phyloP scores from a whole-genome alignment of 2,797 vertebrate species.

The Xerus rutilus region DNA sequence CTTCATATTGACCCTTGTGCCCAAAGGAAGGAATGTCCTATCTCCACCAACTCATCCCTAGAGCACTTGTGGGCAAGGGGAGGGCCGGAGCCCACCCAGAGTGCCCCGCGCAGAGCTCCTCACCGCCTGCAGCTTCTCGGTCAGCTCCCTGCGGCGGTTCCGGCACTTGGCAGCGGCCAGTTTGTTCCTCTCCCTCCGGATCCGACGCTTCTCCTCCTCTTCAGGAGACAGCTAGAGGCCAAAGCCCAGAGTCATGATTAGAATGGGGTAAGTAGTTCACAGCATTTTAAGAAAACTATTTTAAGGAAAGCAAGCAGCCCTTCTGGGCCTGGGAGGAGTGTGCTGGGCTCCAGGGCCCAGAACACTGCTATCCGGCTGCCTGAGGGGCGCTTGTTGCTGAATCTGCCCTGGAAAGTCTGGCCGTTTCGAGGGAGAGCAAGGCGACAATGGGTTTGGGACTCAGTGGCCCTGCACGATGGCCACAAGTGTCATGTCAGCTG shows the following conservation, averaged over 20 bases:
- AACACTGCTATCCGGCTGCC: neutral
- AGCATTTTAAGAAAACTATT: neutral
- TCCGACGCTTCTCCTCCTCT: constrained; percentile 98
- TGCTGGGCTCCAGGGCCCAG: neutral
- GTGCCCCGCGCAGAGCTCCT: constrained; percentile 67
- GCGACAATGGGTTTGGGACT: neutral
- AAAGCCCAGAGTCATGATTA: constrained; percentile 75
- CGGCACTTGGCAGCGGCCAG: constrained; percentile 99
- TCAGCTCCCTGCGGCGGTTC: constrained; percentile 97
- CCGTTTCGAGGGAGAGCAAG: neutral
- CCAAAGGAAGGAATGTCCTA: neutral
- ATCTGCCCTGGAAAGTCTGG: neutral
- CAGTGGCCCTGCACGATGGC: neutral
- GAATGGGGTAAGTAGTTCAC: neutral
- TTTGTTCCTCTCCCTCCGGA: constrained; percentile 99
- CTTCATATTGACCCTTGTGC: neutral
- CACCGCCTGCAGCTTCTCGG: constrained; percentile 98
- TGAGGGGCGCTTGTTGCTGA: neutral
- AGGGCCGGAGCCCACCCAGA: neutral
- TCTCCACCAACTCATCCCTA: neutral
- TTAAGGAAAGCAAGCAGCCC: neutral
- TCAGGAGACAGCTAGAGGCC: constrained; percentile 95
- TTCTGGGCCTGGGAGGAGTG: neutral
- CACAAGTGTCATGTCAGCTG: neutral
- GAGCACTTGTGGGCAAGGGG: neutral